Evolutionary conservation across 2,797 vertebrate species (phyloP), one percentile per base, ranked within the genome.

Genomic region (Pampus argenteus): DNA sequence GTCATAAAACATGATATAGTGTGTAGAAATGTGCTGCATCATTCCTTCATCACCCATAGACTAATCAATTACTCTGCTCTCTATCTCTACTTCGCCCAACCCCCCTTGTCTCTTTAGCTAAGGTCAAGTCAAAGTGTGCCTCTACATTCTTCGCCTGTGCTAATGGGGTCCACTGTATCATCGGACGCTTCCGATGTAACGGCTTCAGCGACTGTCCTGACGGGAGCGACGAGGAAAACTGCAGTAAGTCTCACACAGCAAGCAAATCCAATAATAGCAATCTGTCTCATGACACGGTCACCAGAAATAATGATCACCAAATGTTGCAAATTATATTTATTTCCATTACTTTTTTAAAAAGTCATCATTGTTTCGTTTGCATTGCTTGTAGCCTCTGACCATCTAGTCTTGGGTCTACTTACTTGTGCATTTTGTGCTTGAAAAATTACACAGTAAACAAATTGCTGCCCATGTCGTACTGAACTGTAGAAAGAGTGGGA

Each of bases 201-300:
- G 98, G 98, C 59, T 98, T 98, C 6, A 96, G 94, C 42, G 97
- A 99, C 87, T 99, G 98, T 86, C 98, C 98, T 0, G 98, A 99
- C 0, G 96, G 96, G 83, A 99, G 98, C 0, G 98, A 99, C 4
- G 98, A 99, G 74, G 95, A 98, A 63, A 98, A 99, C 92, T 99
- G 98, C 94, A 98, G 98, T 99, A 90, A 98, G 98, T 98, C 66
- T 57, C 49, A 13, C 60, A 64, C 3, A 3, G 23, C 48, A 58
- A 34, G 57, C 52, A 48, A 5, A 59, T 62, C 40, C 51, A 52
- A 29, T 60, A 44, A 40, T 18, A 57, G 10, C 45, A 23, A 28
- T 54, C 18, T 57, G 59, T 77, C 57, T 59, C 49, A 42, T 23
- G 34, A 36, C 51, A 58, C 7, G 28, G 42, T 66, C 71, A 66